Evolutionary conservation across 2,888 invertebrate genomes (phyloP), one percentile per base, ranked within the genome.

Genomic region (Protodeltote pygarga): DNA sequence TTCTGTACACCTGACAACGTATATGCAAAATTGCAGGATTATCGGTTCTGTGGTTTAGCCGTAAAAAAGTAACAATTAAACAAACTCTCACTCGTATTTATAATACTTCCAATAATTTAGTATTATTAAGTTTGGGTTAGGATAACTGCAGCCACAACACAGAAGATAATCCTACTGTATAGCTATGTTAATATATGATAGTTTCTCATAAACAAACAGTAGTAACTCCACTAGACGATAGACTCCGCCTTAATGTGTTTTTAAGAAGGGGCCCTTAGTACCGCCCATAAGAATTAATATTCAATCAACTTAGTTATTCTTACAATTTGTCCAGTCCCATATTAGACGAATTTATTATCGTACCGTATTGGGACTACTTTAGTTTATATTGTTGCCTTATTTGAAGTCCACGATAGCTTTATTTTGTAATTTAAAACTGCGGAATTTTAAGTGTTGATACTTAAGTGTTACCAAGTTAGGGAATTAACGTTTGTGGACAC

Each of bases 281-380:
- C 64, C 65, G 62, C 48, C 53, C 46, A 44, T 40, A 35, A 31
- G 55, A 65, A 75, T 79, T 61, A 77, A 75, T 82, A 84, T 83
- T 79, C 75, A 73, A 80, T 69, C 69, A 63, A 60, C 58, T 66
- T 37, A 72, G 65, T 58, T 75, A 83, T 82, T 79, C 79, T 53
- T 63, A 75, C 83, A 80, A 87, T 86, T 86, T 85, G 85, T 85
- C 84, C 55, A 50, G 57, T 59, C 40, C 74, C 74, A 68, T 79
- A 73, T 75, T 73, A 71, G 64, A 73, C 42, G 57, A 70, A 84
- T 85, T 84, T 85, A 86, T 83, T 61, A 61, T 65, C 48, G 47
- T 31, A 28, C 74, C 75, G 47, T 76, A 75, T 64, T 69, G 28
- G 71, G 74, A 21, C 62, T 70, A 75, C 71, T 79, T 71, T 60